These are phyloP conservation scores for Taxidea taxus DNA, from an alignment of 2,113 vertebrate species.

Conservation along the genomic window DNA sequence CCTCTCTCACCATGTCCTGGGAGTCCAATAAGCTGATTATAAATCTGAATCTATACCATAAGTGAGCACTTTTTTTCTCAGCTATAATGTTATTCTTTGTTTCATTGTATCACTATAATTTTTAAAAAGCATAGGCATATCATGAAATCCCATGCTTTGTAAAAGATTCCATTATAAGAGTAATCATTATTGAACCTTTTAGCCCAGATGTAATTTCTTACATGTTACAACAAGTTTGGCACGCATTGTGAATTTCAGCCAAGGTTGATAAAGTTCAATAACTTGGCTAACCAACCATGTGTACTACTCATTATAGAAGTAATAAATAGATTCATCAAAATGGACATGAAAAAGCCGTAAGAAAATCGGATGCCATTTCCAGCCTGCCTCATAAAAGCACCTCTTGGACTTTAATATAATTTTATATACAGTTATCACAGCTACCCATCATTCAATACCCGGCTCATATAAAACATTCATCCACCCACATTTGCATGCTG, in stretches of 20 bases:
- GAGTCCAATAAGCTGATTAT: not conserved
- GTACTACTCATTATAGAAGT: slow-evolving; percentile 91
- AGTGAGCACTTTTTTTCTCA: not conserved
- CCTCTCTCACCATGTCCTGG: not conserved
- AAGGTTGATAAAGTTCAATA: slow-evolving; percentile 97
- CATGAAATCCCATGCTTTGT: slow-evolving; percentile 69
- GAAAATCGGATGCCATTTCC: slow-evolving; percentile 82
- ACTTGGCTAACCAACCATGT: slow-evolving; percentile 94
- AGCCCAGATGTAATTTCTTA: slow-evolving; percentile 88
- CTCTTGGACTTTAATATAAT: slow-evolving; percentile 68
- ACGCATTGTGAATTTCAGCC: slow-evolving; percentile 88
- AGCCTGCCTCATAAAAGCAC: slow-evolving; percentile 77
- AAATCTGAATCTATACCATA: not conserved
- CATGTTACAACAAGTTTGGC: slow-evolving; percentile 90
- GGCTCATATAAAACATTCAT: slow-evolving; percentile 24
- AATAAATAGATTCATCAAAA: slow-evolving; percentile 96
- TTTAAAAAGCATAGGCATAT: slow-evolving; percentile 43
- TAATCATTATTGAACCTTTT: slow-evolving; percentile 92
- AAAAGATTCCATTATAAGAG: slow-evolving; percentile 83
- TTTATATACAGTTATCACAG: slow-evolving; percentile 61
- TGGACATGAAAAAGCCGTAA: slow-evolving; percentile 85
- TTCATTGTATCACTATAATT: not conserved
- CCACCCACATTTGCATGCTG: not conserved
- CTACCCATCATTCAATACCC: slow-evolving; percentile 52
- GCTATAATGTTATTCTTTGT: not conserved